Percentiles rank a stretch among this genome's conserved stretches.
phyloP scores from a whole-genome alignment of 2,888 invertebrate genomes.

The Polydrusus pterygomalis region DNA sequence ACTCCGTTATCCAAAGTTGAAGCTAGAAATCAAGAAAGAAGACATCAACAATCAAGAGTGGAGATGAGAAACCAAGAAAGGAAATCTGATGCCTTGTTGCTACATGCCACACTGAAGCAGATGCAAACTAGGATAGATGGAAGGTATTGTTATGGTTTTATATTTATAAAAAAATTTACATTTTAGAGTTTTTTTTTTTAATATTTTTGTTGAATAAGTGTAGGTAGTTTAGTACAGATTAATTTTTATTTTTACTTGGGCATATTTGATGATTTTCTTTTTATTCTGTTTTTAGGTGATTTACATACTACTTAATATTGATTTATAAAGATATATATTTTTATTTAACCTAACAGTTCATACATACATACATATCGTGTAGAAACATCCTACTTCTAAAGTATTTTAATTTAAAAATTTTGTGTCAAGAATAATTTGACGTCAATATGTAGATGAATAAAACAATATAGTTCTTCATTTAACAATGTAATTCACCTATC shows the following conservation, averaged over 20 bases:
- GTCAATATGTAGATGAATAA: too few species aligned
- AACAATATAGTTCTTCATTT: too few species aligned
- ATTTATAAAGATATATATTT: neutral
- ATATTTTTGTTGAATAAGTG: too few species aligned
- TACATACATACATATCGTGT: too few species aligned
- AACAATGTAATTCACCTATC: too few species aligned
- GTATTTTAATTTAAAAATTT: too few species aligned
- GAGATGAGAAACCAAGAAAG: constrained; percentile 32
- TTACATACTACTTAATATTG: neutral
- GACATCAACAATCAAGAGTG: neutral
- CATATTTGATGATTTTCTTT: neutral
- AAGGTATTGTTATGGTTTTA: constrained; percentile 64
- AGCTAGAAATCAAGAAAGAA: constrained; percentile 15
- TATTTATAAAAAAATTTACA: constrained; percentile 11
- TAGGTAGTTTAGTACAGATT: too few species aligned
- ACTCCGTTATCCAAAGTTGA: constrained; percentile 20
- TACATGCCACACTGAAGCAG: constrained; percentile 61
- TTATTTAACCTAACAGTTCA: too few species aligned
- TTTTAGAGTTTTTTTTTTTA: neutral
- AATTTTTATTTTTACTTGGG: too few species aligned
- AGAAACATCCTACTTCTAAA: too few species aligned
- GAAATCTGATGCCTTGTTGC: constrained; percentile 18
- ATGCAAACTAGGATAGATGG: constrained; percentile 65
- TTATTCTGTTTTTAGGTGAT: neutral
- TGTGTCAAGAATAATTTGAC: too few species aligned